A percentile compares a stretch with the other conserved stretches of the same genome.
These are phyloP conservation scores for Sylvietta virens DNA, from an alignment of 2,113 vertebrate species.

Conservation along the genomic window DNA sequence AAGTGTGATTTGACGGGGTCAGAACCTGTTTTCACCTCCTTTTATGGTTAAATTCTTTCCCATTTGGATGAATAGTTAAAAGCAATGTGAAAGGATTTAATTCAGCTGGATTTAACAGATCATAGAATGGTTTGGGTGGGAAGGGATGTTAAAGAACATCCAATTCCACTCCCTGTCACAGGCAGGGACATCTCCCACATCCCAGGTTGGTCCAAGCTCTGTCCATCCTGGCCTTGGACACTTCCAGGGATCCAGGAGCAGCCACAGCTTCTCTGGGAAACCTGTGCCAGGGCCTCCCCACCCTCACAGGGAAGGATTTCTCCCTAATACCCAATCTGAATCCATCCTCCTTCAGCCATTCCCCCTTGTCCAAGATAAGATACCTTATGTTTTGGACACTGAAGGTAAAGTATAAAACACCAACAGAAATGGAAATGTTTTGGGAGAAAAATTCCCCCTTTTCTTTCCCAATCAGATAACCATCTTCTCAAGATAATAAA, in stretches of 20 bases:
- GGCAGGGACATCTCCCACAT: accelerated
- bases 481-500: neutral
- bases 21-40: neutral
- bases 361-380: neutral
- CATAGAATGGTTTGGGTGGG: neutral
- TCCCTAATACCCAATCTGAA: neutral
- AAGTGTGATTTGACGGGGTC: neutral
- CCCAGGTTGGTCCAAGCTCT: accelerated
- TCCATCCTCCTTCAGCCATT: neutral
- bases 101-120: neutral
- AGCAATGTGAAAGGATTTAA: neutral
- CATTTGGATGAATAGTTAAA: neutral
- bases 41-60: neutral
- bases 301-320: neutral
- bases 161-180: neutral
- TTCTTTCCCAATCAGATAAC: neutral
- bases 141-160: neutral
- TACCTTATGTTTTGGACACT: neutral
- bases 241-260: neutral
- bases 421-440: neutral
- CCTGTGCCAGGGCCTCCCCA: neutral
- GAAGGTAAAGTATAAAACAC: neutral
- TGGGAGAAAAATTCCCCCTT: neutral
- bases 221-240: accelerated
- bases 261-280: neutral